Evolutionary conservation across 2,797 vertebrate species (phyloP).

Genomic region (Tenualosa thibaudeaui): DNA sequence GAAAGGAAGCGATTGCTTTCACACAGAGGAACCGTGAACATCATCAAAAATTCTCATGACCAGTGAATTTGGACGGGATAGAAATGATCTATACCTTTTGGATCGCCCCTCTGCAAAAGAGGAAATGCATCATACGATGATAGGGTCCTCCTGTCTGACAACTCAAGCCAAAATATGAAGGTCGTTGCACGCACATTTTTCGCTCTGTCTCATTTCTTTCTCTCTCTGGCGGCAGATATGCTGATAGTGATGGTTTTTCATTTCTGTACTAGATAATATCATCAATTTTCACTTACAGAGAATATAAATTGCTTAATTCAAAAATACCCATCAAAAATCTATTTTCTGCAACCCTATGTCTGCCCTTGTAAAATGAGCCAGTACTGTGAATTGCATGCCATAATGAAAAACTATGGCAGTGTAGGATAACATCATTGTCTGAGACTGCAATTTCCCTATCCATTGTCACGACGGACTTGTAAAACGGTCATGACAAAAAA

Average conservation of each 20-base stretch:
- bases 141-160: not conserved
- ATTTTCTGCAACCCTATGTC: slow-evolving; percentile 17
- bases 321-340: not conserved
- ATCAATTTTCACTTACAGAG: not conserved
- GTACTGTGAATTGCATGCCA: not conserved
- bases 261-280: slow-evolving; percentile 4
- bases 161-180: not conserved
- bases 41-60: not conserved
- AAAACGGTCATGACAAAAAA: not conserved
- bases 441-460: slow-evolving; percentile 21
- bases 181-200: not conserved
- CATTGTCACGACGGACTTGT: not conserved
- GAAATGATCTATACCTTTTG: slow-evolving; percentile 44
- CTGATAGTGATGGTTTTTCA: slow-evolving; percentile 4
- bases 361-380: slow-evolving; percentile 10
- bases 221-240: slow-evolving; percentile 13
- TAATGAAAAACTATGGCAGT: not conserved
- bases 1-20: slow-evolving; percentile 35
- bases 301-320: slow-evolving; percentile 22
- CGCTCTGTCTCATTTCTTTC: not conserved
- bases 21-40: slow-evolving; percentile 24
- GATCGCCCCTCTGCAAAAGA: slow-evolving; percentile 30
- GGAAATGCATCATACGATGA: slow-evolving; percentile 1
- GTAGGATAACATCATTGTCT: slow-evolving; percentile 8
- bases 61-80: slow-evolving; percentile 4